phyloP scores from a whole-genome alignment of 1,140 invertebrate species.

The Bathynomus jamesi region DNA sequence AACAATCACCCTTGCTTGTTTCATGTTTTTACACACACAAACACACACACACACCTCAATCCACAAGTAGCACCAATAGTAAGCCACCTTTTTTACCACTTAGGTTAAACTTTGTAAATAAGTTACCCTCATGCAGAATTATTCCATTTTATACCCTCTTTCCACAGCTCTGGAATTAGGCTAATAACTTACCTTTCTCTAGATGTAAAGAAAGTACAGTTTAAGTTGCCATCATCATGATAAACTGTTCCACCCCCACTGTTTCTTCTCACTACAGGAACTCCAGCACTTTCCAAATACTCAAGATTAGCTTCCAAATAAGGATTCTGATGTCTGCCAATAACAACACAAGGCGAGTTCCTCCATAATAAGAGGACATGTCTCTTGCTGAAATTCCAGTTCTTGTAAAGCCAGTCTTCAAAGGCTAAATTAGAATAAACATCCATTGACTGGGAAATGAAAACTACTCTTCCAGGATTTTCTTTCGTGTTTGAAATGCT shows the following conservation, averaged over 20 bases:
- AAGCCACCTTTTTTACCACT: too few species aligned
- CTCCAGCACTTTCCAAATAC: conserved; percentile 52
- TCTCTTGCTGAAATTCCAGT: conserved; percentile 48
- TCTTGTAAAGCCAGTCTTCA: conserved; percentile 84
- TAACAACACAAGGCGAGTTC: conserved; percentile 87
- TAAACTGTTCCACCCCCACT: conserved; percentile 96
- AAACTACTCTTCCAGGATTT: conserved; percentile 63
- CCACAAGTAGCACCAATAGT: too few species aligned
- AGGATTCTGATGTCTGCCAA: conserved; percentile 94
- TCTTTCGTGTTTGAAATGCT: conserved; percentile 6
- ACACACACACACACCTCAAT: too few species aligned
- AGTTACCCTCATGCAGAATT: too few species aligned
- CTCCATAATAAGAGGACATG: conserved; percentile 81
- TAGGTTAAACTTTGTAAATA: too few species aligned
- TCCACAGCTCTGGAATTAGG: too few species aligned
- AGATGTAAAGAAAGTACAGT: conserved; percentile 80
- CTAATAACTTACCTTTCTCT: conserved; percentile 50
- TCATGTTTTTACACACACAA: too few species aligned
- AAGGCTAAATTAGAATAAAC: conserved; percentile 85
- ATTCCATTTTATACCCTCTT: too few species aligned
- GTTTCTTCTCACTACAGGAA: conserved; percentile 72
- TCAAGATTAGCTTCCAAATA: conserved; percentile 80
- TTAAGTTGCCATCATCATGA: conserved; percentile 88
- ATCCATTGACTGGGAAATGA: conserved; percentile 81
- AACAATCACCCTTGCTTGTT: too few species aligned